Conservation (phyloP, 2,888 invertebrate species). For the Corbicula japonica region DNA sequence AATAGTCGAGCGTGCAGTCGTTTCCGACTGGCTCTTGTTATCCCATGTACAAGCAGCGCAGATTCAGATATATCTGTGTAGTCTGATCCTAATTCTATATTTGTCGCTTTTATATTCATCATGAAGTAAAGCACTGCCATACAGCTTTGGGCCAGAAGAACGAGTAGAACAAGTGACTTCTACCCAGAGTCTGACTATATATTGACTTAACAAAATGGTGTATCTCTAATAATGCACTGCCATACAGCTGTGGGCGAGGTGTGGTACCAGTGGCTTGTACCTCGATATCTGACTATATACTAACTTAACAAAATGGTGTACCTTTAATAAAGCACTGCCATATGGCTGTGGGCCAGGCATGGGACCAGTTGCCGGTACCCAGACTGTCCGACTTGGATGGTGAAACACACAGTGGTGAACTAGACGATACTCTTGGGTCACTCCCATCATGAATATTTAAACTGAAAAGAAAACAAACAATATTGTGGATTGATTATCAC, state of each 20-base stretch:
- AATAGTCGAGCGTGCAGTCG: no score
- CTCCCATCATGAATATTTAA: conserved; percentile 65
- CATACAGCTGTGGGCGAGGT: conserved; percentile 86
- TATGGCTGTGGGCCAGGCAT: conserved; percentile 85
- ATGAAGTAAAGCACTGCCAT: no score
- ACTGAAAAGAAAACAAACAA: not conserved
- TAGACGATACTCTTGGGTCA: conserved; percentile 74
- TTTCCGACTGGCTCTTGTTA: no score
- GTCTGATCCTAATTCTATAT: no score
- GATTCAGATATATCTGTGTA: no score
- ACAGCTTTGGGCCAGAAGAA: not conserved
- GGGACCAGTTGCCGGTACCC: conserved; percentile 83
- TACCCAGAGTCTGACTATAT: not conserved
- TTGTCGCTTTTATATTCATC: no score
- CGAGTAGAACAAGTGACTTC: no score
- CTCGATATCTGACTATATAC: not conserved
- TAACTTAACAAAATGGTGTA: conserved; percentile 25
- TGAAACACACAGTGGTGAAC: conserved; percentile 71
- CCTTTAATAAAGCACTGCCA: conserved; percentile 87
- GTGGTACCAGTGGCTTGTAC: no score
- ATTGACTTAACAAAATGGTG: not conserved
- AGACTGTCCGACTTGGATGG: conserved; percentile 77
- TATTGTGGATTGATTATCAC: not conserved
- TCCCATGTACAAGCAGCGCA: no score
- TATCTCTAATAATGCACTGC: conserved; percentile 86